Evolutionary conservation across 2,888 invertebrate species (phyloP).

Genomic region (Molorchus minor): DNA sequence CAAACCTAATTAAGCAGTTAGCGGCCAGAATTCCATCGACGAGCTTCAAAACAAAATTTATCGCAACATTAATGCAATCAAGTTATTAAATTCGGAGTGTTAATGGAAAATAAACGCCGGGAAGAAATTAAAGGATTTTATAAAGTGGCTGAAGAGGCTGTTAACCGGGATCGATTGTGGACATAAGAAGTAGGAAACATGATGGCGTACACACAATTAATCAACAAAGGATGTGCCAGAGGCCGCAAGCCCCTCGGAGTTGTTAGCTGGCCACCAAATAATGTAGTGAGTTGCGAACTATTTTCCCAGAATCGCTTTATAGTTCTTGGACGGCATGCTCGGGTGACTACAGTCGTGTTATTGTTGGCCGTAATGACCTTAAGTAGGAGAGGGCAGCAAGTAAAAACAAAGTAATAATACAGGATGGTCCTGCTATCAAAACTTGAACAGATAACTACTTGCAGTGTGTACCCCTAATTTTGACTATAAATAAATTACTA

Average conservation of each 20-base stretch:
- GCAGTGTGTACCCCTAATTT: too few relatives aligned
- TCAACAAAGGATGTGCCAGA: slow-evolving; percentile 50
- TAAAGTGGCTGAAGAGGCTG: slow-evolving; percentile 35
- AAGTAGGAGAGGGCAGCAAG: slow-evolving; percentile 42
- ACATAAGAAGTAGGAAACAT: slow-evolving; percentile 37
- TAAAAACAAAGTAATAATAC: slow-evolving; percentile 38
- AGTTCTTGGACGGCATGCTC: slow-evolving; percentile 53
- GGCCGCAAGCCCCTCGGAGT: slow-evolving; percentile 39
- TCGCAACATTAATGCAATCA: slow-evolving; percentile 20
- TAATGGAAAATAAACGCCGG: slow-evolving; percentile 27
- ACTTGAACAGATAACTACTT: too few relatives aligned
- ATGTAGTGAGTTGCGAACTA: slow-evolving; percentile 55
- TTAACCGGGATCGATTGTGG: slow-evolving; percentile 34
- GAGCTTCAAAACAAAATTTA: slow-evolving; percentile 11
- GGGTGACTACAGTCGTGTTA: slow-evolving; percentile 50
- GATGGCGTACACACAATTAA: slow-evolving; percentile 52
- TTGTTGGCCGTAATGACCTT: slow-evolving; percentile 53
- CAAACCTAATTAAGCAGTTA: slow-evolving; percentile 14
- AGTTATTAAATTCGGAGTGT: slow-evolving; percentile 29
- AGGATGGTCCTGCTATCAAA: too few relatives aligned
- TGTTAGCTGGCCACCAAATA: slow-evolving; percentile 51
- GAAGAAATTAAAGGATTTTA: slow-evolving; percentile 22
- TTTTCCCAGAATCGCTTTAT: slow-evolving; percentile 54
- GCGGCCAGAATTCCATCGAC: slow-evolving; percentile 12
- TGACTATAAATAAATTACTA: too few relatives aligned